Percentiles rank a stretch among this genome's conserved stretches.
Evolutionary conservation across 2,888 invertebrate genomes (phyloP).

Genomic region (Diachrysia chrysitis): DNA sequence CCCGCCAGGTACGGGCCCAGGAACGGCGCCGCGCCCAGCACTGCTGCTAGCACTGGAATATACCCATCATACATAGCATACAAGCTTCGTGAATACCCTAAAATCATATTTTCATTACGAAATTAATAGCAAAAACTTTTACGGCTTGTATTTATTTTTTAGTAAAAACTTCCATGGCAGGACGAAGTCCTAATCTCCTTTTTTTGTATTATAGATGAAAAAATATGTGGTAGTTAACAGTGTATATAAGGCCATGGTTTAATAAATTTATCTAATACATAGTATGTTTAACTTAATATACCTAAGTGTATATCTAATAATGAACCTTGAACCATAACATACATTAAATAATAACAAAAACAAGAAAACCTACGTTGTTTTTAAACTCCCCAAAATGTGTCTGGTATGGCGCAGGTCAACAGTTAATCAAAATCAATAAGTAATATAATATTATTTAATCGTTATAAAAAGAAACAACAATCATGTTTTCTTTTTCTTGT

Average conservation of each 20-base stretch:
- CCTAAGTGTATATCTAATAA: background rate
- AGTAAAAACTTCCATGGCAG: no score
- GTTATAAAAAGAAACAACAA: slow-evolving; percentile 40
- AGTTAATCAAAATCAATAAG: slow-evolving; percentile 50
- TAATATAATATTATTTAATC: slow-evolving; percentile 56
- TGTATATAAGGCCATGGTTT: no score
- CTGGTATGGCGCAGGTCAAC: background rate
- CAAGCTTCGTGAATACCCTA: no score
- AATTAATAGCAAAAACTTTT: no score
- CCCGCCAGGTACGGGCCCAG: slow-evolving; percentile 98
- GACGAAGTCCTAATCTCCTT: no score
- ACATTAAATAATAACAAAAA: no score
- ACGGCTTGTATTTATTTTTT: no score
- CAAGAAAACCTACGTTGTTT: no score
- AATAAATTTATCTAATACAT: no score
- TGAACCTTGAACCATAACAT: background rate
- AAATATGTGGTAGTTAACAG: no score
- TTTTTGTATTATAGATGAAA: no score
- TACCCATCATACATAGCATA: slow-evolving; percentile 18
- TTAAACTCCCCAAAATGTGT: background rate
- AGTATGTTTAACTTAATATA: background rate
- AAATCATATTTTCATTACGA: no score
- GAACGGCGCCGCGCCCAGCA: slow-evolving; percentile 98
- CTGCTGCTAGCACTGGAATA: slow-evolving; percentile 94
- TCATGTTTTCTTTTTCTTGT: slow-evolving; percentile 70